Evolutionary conservation across 2,113 vertebrate species (phyloP), one percentile per base, ranked within the genome.

Genomic region (Pachypanchax playfairii): DNA sequence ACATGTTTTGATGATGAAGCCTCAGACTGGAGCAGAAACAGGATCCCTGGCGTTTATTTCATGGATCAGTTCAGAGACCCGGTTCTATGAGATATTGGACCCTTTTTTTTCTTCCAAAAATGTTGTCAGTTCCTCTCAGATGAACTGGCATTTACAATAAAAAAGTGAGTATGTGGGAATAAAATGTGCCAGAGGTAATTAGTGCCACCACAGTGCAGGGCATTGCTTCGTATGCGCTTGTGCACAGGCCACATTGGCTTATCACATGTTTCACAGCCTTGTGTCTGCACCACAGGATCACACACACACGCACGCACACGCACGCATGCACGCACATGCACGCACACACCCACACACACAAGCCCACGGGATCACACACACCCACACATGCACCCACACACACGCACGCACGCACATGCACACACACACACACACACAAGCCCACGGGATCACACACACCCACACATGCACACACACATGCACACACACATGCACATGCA

Each of bases 1-100:
- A 68, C 74, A 73, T 83, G 77, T 87, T 89, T 75, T 74, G 69
- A 88, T 70, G 82, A 85, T 80, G 77, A 74, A 76, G 62, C 67
- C 39, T 18, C 29, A 73, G 75, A 79, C 61, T 33, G 66, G 49
- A 59, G 75, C 46, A 43, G 66, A 82, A 80, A 70, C 80, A 75
- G 41, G 47, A 36, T 70, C 48, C 71, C 64, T 50, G 15, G 46
- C 53, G 53, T 54, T 52, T 75, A 77, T 53, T 78, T 63, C 62
- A 65, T 58, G 82, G 54, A 77, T 81, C 70, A 60, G 47, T 74
- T 74, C 61, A 74, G 59, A 41, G 58, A 54, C 70, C 72, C 3
- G 58, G 59, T 14, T 62, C 55, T 58, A 70, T 65, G 75, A 79
- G 65, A 73, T 79, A 80, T 72, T 79, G 75, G 28, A 82, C 85